These are phyloP conservation scores for Lagodon rhomboides DNA, from an alignment of 2,797 vertebrate genomes.

Conservation along the genomic window DNA sequence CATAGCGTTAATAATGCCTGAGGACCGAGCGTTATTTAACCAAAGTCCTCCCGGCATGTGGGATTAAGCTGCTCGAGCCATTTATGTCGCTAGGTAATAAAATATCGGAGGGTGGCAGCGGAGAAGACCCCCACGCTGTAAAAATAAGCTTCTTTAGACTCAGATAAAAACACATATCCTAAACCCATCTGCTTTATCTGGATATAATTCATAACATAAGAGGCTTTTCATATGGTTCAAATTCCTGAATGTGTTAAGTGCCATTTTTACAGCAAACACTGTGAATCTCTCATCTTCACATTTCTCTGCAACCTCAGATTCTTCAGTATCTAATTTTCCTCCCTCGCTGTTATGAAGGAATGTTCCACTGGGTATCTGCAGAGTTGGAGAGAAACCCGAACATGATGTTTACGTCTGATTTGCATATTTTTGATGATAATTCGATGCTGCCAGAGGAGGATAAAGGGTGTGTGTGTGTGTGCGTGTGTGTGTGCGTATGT, in stretches of 20 bases:
- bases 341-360: slow-evolving; percentile 56
- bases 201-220: slow-evolving; percentile 28
- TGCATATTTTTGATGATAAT: slow-evolving; percentile 58
- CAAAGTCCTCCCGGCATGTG: slow-evolving; percentile 60
- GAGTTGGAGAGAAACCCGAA: slow-evolving; percentile 19
- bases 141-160: slow-evolving; percentile 48
- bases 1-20: slow-evolving; percentile 64
- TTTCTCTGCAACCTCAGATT: slow-evolving; percentile 52
- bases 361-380: slow-evolving; percentile 40
- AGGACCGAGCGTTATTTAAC: slow-evolving; percentile 57
- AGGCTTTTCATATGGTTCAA: slow-evolving; percentile 12
- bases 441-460: background rate
- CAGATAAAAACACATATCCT: slow-evolving; percentile 36
- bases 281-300: slow-evolving; percentile 26
- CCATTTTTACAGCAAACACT: slow-evolving; percentile 39
- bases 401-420: slow-evolving; percentile 49
- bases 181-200: slow-evolving; percentile 43
- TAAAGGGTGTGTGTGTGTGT: slow-evolving; percentile 18
- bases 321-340: slow-evolving; percentile 42
- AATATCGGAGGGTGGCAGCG: slow-evolving; percentile 45
- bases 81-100: slow-evolving; percentile 62
- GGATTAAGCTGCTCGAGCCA: slow-evolving; percentile 60
- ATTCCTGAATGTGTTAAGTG: slow-evolving; percentile 40
- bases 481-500: background rate
- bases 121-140: slow-evolving; percentile 26